Base-by-base conservation (phyloP, 2,113 vertebrate genomes). In the Lophura nycthemera region DNA sequence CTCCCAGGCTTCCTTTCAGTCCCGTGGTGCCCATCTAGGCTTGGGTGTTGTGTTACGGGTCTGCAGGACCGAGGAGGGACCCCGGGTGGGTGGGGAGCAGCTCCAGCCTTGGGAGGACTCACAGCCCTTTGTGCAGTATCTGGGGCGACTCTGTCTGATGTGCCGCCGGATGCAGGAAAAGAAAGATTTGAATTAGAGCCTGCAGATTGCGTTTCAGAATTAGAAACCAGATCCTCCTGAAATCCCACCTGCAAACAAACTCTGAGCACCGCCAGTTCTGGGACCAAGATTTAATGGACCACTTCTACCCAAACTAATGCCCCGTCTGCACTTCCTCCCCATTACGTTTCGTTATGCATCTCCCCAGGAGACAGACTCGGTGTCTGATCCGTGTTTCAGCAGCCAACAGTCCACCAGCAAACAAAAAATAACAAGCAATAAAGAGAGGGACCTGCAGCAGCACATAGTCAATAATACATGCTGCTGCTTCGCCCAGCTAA, bases 211-310 rank as follows among this genome's bases (percentile, higher is more conserved):
- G 48, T 83, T 91, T 83, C 83, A 52, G 57, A 90, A 75, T 83
- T 13, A 61, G 57, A 84, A 72, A 81, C 48, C 2, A 61, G 94
- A 93, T 45, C 83, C 71, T 63, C 22, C 86, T 32, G 10, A 73
- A 96, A 93, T 48, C 69, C 93, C 91, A 82, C 90, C 94, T 94
- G 91, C 76, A 72, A 78, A 64, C 34, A 76, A 54, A 4, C 57
- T 11, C 87, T 2, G 36, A 81, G 83, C 72, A 25, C 69, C 32
- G 76, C n/a, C 88, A 15, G 59, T 38, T 15, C 38, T 40, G 79
- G 76, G 85, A n/a, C 34, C 60, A 24, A 42, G 79, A 32, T 54
- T 63, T 15, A 29, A n/a, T 0, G 2, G 5, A 15, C 10, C n/a
- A 0, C 72, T 83, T 10, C 38, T 47, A 21, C 74, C 66, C 14